A percentile compares a stretch with the other conserved stretches of the same genome.
phyloP scores from a whole-genome alignment of 2,797 vertebrate genomes.

The Danio albolineatus region DNA sequence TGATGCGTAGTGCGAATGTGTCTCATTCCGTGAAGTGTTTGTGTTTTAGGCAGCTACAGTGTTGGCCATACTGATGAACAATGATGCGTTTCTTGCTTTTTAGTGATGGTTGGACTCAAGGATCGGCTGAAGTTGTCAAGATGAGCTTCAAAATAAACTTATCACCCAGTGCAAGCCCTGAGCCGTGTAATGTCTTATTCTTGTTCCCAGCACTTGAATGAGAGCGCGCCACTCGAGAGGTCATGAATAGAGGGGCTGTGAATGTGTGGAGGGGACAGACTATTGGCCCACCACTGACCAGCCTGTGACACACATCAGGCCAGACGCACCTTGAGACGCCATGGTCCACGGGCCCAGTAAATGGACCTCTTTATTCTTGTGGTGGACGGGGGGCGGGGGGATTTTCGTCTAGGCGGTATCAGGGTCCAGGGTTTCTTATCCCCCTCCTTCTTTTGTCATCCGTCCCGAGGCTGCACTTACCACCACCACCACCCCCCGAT shows the following conservation, averaged over 20 bases:
- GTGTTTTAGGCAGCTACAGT: not conserved
- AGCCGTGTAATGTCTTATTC: constrained; percentile 48
- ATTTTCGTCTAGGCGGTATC: constrained; percentile 61
- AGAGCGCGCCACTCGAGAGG: constrained; percentile 38
- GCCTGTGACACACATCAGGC: constrained; percentile 54
- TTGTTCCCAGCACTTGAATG: constrained; percentile 51
- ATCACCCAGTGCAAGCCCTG: constrained; percentile 38
- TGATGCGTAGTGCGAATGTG: constrained; percentile 27
- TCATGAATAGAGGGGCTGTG: constrained; percentile 52
- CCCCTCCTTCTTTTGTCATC: constrained; percentile 58
- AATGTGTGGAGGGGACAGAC: constrained; percentile 42
- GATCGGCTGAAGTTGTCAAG: constrained; percentile 48
- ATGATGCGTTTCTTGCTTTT: not conserved
- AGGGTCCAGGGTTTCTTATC: constrained; percentile 52
- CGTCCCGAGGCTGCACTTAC: constrained; percentile 23
- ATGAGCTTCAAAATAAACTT: constrained; percentile 15
- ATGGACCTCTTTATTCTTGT: constrained; percentile 84
- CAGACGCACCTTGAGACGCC: constrained; percentile 77
- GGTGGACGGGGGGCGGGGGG: constrained; percentile 62
- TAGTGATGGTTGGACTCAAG: not conserved
- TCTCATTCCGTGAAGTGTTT: constrained; percentile 38
- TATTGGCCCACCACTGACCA: constrained; percentile 46
- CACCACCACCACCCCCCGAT: constrained; percentile 39
- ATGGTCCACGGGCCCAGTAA: constrained; percentile 71
- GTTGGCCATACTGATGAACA: not conserved